A percentile compares a stretch with the other conserved stretches of the same genome.
phyloP scores from a whole-genome alignment of 1,140 invertebrate species.

The Laupala kohalensis region DNA sequence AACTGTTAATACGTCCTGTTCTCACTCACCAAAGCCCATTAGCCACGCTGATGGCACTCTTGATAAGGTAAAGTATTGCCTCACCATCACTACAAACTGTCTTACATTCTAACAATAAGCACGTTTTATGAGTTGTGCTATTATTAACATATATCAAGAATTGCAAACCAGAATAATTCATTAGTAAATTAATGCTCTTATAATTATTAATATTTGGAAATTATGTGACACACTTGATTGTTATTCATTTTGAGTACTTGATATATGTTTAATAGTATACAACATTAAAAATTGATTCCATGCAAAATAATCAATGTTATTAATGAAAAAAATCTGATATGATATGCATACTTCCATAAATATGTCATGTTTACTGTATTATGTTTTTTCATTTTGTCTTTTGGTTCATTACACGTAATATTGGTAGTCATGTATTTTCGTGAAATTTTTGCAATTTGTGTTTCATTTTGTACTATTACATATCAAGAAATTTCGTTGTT shows the following conservation, averaged over 20 bases:
- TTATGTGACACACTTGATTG: too few relatives aligned
- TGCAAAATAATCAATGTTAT: background rate
- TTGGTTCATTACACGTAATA: too few relatives aligned
- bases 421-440: too few relatives aligned
- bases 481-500: too few relatives aligned
- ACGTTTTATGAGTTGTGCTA: background rate
- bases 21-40: constrained; percentile 51
- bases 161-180: too few relatives aligned
- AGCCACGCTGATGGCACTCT: constrained; percentile 71
- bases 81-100: background rate
- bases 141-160: background rate
- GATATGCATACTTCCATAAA: background rate
- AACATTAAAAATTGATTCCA: background rate
- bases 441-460: too few relatives aligned
- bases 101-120: constrained; percentile 2
- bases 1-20: constrained; percentile 16
- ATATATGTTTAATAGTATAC: background rate
- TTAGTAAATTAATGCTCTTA: too few relatives aligned
- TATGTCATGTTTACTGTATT: too few relatives aligned
- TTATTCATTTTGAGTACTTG: too few relatives aligned
- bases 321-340: background rate
- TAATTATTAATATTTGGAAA: too few relatives aligned
- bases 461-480: too few relatives aligned
- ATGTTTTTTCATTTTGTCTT: too few relatives aligned
- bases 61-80: constrained; percentile 63